These are phyloP conservation scores for Corvus moneduloides DNA, from an alignment of 2,113 vertebrate genomes.

Conservation along the genomic window DNA sequence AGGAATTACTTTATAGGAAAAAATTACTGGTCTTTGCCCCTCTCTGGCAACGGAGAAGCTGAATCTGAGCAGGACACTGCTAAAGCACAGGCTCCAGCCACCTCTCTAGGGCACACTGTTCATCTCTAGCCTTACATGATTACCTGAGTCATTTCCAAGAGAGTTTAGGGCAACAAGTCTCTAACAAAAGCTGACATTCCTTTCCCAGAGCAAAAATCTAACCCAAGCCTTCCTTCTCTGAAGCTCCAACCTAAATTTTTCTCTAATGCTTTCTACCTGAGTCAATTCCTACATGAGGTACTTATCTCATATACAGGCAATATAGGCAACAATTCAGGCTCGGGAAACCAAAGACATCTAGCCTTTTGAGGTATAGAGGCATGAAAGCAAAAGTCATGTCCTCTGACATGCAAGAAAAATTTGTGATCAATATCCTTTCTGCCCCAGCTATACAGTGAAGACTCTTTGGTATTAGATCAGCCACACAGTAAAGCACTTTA, in stretches of 20 bases:
- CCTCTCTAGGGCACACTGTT: neutral
- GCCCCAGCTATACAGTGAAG: neutral
- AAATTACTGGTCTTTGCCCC: neutral
- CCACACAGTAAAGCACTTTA: neutral
- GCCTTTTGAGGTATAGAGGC: neutral
- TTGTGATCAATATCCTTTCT: fast-evolving
- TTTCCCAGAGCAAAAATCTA: neutral
- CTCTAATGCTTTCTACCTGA: neutral
- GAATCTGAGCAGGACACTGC: neutral
- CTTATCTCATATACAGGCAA: neutral
- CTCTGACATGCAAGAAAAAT: neutral
- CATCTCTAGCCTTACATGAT: neutral
- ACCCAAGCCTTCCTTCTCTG: neutral
- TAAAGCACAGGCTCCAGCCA: neutral
- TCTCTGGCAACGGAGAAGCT: neutral
- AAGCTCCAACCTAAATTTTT: neutral
- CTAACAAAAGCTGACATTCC: neutral
- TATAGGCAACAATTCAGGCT: neutral
- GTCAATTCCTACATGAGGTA: neutral
- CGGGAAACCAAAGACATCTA: neutral
- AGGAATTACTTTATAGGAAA: neutral
- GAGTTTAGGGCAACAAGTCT: neutral
- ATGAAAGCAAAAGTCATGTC: neutral
- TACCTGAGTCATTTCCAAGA: neutral
- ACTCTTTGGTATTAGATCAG: neutral